phyloP scores from a whole-genome alignment of 2,113 vertebrate genomes.

The Hypomesus transpacificus region DNA sequence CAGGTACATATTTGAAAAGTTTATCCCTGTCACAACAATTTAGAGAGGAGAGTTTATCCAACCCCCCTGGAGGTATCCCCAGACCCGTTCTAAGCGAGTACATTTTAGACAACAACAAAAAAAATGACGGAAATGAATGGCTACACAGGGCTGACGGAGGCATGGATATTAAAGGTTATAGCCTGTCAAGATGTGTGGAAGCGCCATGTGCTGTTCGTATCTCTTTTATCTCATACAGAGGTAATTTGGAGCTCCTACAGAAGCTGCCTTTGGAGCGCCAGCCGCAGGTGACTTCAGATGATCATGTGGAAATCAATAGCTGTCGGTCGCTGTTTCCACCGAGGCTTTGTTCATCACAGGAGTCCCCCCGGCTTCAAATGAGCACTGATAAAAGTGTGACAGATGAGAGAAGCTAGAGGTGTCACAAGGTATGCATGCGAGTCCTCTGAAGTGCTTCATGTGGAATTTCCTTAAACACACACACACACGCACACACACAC shows the following conservation, averaged over 20 bases:
- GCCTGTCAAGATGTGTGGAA: conserved; percentile 34
- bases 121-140: conserved; percentile 25
- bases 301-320: conserved; percentile 40
- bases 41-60: background rate
- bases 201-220: conserved; percentile 17
- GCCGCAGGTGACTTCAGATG: conserved; percentile 36
- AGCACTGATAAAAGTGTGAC: conserved; percentile 29
- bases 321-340: conserved; percentile 17
- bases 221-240: conserved; percentile 23
- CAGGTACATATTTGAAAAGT: background rate
- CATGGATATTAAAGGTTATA: conserved; percentile 48
- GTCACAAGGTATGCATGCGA: background rate
- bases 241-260: conserved; percentile 14
- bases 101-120: background rate
- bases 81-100: background rate
- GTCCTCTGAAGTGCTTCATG: background rate
- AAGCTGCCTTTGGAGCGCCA: conserved; percentile 6
- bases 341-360: conserved; percentile 41
- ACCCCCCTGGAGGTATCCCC: background rate
- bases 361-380: background rate
- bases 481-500: background rate
- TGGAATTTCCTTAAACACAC: background rate
- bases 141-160: conserved; percentile 20
- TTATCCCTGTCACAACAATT: conserved; percentile 3
- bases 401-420: conserved; percentile 17